Evolutionary conservation across 2,888 invertebrate species (phyloP).

Genomic region (Acanthosepion esculentum): DNA sequence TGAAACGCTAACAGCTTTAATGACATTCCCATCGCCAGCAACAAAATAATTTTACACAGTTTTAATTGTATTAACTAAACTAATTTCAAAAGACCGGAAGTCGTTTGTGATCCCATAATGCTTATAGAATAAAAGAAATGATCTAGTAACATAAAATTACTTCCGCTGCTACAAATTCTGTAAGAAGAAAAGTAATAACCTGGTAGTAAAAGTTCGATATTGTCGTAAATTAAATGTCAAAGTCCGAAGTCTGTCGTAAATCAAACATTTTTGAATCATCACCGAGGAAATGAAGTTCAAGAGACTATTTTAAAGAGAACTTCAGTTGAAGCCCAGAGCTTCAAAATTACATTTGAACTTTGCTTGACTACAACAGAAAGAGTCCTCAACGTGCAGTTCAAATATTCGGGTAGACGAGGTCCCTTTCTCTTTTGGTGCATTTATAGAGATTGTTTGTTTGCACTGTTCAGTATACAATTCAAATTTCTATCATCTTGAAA

Average conservation of each 20-base stretch:
- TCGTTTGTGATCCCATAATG: not conserved
- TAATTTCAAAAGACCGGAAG: not conserved
- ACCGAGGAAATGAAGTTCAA: not conserved
- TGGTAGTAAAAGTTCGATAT: not conserved
- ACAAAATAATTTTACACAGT: no score
- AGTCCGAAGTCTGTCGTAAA: not conserved
- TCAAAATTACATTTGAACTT: not conserved
- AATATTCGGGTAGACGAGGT: not conserved
- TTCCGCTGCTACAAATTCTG: not conserved
- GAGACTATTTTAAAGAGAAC: not conserved
- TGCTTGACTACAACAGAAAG: not conserved
- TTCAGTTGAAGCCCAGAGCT: not conserved
- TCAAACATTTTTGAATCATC: not conserved
- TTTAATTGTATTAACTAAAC: no score
- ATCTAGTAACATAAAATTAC: not conserved
- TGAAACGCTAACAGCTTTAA: no score
- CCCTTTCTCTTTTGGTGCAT: not conserved
- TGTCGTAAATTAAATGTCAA: not conserved
- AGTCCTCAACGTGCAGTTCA: not conserved
- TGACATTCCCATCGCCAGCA: no score
- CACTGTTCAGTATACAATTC: no score
- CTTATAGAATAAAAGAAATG: no score
- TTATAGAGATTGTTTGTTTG: no score
- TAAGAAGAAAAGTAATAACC: not conserved
- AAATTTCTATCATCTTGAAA: no score